A percentile compares a stretch with the other conserved stretches of the same genome.
Conservation (phyloP, 2,113 vertebrate species). For the Dinomys branickii region DNA sequence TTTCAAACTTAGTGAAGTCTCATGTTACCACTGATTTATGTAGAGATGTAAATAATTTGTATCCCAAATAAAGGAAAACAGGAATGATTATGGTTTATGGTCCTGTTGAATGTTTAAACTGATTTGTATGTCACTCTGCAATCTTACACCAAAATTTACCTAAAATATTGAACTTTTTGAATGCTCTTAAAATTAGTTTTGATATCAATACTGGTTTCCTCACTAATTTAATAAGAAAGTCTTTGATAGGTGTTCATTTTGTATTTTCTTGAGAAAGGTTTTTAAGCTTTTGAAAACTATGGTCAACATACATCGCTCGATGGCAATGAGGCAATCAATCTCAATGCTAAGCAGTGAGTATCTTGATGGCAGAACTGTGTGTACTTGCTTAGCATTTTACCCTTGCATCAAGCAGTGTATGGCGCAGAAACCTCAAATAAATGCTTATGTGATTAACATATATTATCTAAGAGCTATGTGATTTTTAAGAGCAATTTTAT, state of each 20-base stretch:
- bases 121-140: neutral
- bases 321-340: neutral
- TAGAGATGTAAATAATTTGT: neutral
- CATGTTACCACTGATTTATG: neutral
- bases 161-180: neutral
- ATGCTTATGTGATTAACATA: neutral
- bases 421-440: neutral
- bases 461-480: neutral
- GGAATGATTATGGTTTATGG: neutral
- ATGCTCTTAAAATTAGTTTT: neutral
- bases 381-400: neutral
- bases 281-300: neutral
- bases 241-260: neutral
- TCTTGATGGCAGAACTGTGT: neutral
- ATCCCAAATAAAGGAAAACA: neutral
- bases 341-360: neutral
- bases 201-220: neutral
- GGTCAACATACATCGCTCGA: neutral
- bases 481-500: slow-evolving; percentile 29
- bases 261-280: neutral
- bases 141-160: neutral
- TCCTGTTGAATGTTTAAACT: neutral
- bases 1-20: neutral
- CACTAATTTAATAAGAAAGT: neutral
- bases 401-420: neutral